Evolutionary conservation across 2,113 vertebrate genomes (phyloP).

Genomic region (Athene cunicularia): DNA sequence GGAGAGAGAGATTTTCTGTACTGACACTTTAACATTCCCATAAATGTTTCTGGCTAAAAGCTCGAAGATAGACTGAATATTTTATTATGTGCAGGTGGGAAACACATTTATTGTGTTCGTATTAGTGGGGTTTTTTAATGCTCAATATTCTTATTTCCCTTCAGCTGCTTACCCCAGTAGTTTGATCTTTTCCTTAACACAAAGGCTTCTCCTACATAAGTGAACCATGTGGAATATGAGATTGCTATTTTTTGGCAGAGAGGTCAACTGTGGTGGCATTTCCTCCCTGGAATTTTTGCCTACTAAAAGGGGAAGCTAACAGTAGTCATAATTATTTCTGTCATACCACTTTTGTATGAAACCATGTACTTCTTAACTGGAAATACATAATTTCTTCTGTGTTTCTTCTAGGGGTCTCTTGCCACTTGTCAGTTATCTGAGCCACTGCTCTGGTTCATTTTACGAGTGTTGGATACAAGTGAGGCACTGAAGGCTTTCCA

Average conservation of each 20-base stretch:
- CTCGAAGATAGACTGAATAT: background rate
- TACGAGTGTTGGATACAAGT: conserved; percentile 95
- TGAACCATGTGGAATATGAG: background rate
- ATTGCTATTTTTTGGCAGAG: background rate
- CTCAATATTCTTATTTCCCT: background rate
- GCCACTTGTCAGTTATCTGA: conserved; percentile 98
- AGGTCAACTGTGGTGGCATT: background rate
- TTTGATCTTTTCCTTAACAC: background rate
- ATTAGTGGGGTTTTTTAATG: background rate
- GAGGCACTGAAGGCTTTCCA: conserved; percentile 98
- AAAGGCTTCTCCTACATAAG: accelerated
- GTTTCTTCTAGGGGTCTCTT: conserved; percentile 87
- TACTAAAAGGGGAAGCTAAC: background rate
- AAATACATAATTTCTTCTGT: background rate
- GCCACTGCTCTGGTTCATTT: conserved; percentile 96
- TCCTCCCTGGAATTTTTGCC: background rate
- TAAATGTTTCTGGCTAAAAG: background rate
- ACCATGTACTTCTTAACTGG: background rate
- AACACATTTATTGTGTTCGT: background rate
- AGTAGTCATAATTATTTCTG: background rate
- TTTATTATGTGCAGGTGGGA: background rate
- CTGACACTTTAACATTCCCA: background rate
- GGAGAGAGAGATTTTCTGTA: background rate
- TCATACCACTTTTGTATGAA: background rate
- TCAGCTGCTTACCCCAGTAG: background rate